Percentiles rank a stretch among this genome's conserved stretches.
Conservation (phyloP, 2,797 vertebrate genomes). For the Chaetodon trifasciatus region DNA sequence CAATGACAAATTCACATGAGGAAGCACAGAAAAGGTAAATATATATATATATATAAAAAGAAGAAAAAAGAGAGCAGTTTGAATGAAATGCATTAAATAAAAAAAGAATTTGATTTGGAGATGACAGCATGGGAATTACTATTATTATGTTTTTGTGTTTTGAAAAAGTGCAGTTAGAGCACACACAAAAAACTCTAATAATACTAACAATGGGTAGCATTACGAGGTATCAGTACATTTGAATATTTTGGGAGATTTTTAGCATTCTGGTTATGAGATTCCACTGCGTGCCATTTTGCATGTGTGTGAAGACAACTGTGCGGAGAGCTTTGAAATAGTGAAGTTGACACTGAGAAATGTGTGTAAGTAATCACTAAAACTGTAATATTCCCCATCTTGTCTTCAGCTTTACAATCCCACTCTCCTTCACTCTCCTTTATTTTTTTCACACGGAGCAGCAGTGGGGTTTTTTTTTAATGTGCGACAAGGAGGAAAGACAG, state of each 20-base stretch:
- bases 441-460: conserved; percentile 7
- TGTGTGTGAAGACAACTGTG: conserved; percentile 5
- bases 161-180: not conserved
- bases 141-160: no score
- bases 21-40: not conserved
- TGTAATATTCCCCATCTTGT: conserved; percentile 11
- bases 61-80: not conserved
- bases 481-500: not conserved
- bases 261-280: not conserved
- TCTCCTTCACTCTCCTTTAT: conserved; percentile 13
- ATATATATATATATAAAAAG: not conserved
- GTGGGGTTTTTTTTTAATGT: conserved; percentile 9
- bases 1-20: not conserved
- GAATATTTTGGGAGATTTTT: not conserved
- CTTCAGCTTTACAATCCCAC: conserved; percentile 4
- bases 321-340: not conserved
- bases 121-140: not conserved
- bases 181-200: not conserved
- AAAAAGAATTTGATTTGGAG: not conserved
- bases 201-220: not conserved
- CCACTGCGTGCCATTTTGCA: not conserved
- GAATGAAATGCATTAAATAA: not conserved
- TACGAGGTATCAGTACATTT: no score
- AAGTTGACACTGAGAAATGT: conserved; percentile 10
- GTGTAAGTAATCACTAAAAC: conserved; percentile 4